Conservation (phyloP, 35 echinoderm and acorn worm genomes). For the Strongylocentrotus purpuratus region DNA sequence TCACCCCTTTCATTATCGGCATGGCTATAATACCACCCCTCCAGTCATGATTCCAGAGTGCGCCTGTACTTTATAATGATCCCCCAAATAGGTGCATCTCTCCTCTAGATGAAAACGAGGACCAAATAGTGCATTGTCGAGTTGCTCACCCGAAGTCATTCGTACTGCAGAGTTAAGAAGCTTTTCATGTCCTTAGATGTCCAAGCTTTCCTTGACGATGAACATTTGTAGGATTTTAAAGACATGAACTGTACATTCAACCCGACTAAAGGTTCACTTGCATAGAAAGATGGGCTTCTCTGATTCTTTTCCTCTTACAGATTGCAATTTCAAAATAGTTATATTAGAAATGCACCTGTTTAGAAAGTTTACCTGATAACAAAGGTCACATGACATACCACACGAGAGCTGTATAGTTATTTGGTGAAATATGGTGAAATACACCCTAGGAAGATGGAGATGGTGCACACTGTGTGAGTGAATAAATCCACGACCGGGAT, state of each 20-base stretch:
- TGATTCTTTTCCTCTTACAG: too few species aligned
- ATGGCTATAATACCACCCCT: conserved; percentile 21
- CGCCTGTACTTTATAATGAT: conserved; percentile 35
- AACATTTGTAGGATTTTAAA: neutral
- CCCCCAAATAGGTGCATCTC: neutral
- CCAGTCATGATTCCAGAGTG: neutral
- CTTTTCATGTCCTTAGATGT: conserved; percentile 1
- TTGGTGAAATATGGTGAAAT: too few species aligned
- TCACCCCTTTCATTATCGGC: neutral
- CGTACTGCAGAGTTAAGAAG: neutral
- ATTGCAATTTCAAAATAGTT: too few species aligned
- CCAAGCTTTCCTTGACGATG: neutral
- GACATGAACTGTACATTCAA: neutral
- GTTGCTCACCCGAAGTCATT: neutral
- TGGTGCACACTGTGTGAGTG: too few species aligned
- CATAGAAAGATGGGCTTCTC: neutral
- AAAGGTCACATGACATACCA: too few species aligned
- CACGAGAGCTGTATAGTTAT: too few species aligned
- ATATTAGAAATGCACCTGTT: too few species aligned
- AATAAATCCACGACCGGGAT: too few species aligned
- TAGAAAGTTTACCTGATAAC: too few species aligned
- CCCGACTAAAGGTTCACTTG: neutral
- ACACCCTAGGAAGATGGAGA: too few species aligned
- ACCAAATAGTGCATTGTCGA: neutral
- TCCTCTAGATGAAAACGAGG: neutral